Evolutionary conservation across 1,140 invertebrate species (phyloP), one percentile per base, ranked within the genome.

Genomic region (Drosophila eugracilis): DNA sequence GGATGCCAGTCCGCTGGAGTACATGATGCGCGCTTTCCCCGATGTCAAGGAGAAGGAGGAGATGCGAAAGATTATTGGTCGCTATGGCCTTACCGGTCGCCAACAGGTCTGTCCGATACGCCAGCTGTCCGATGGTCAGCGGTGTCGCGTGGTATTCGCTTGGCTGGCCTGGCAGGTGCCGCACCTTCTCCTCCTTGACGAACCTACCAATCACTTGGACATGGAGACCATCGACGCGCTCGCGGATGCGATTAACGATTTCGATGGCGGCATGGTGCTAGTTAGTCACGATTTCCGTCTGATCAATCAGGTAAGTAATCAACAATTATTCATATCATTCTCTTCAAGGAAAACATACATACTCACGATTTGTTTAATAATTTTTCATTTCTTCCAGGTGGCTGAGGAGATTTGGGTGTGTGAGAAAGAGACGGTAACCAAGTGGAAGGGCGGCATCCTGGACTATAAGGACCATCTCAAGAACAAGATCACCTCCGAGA

Each of bases 371-470:
- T 34, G 19, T n/a, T 1, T 19, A 54, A n/a, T 10, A 5, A 2
- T 14, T n/a, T 1, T 14, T 1, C 4, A 17, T 2, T 26, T 2
- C 2, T 45, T 49, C 39, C 88, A 99, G 97, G 98, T 99, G 21
- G 98, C 98, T 15, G 96, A 99, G 92, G 98, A 99, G 92, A 99
- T 99, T 92, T 99, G 98, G 98, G 96, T 99, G 14, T 99, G 99
- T 92, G 98, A 99, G 91, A 97, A 99, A 77, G 96, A 96, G 77
- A 96, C 95, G 6, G 96, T 99, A 10, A 99, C 97, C 2, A 99
- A 99, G 92, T 99, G 99, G 98, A 94, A 97, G 67, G 97, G 98
- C 21, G 97, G 96, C 76, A 99, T 99, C 92, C 94, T 98, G 75
- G 94, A 95, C 42, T 99, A 99, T 93, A 99, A 99, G 92, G 96